These are phyloP conservation scores for Rhinopithecus roxellana DNA, from an alignment of 2,113 vertebrate species.

Conservation along the genomic window DNA sequence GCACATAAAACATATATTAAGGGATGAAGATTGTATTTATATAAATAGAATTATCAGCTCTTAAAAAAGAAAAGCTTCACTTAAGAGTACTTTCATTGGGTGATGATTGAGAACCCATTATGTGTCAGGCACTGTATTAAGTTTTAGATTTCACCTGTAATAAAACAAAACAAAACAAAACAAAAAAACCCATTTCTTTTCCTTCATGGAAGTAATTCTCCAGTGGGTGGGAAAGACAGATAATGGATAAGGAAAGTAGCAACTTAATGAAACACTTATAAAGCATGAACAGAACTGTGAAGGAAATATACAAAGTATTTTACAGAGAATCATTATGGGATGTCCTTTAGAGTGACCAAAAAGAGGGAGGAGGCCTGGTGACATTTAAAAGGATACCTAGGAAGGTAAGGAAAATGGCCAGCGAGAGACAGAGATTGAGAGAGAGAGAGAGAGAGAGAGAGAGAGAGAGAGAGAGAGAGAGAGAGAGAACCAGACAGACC, in stretches of 20 bases:
- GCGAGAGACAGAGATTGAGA: too few species aligned
- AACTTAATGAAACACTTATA: background rate
- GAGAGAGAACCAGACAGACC: background rate
- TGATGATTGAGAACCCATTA: background rate
- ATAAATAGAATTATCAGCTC: background rate
- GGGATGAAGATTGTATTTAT: background rate
- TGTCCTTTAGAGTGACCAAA: background rate
- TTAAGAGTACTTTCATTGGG: too few species aligned
- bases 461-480: background rate
- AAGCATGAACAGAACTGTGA: background rate
- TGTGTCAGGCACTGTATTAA: background rate
- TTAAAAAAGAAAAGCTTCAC: background rate
- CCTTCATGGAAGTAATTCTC: background rate
- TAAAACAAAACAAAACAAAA: background rate
- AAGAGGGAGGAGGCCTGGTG: background rate
- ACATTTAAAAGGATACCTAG: background rate
- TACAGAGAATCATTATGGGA: background rate
- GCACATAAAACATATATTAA: background rate
- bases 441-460: background rate
- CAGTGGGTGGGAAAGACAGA: background rate
- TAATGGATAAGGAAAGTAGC: background rate
- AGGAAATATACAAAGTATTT: background rate
- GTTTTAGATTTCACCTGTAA: background rate
- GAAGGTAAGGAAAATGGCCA: background rate
- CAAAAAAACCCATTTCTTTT: background rate